Base-by-base conservation (phyloP, 92 coral and sea anemone genomes). In the Umimayanthus kanabou region DNA sequence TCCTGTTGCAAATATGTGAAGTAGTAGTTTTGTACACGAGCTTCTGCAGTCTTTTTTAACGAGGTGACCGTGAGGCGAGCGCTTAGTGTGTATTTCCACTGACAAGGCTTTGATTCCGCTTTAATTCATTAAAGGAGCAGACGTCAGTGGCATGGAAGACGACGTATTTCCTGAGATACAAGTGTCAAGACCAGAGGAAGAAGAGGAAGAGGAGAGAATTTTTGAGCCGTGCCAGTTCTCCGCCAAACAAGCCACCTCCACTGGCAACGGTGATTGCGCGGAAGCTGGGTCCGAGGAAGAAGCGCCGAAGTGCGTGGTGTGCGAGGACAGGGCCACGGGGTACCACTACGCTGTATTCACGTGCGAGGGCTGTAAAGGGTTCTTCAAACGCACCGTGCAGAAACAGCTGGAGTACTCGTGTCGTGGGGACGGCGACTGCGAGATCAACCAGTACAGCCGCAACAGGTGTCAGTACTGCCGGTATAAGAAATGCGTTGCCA, bases 271-370 rank as follows among this genome's bases (percentile, higher is more conserved):
- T 23, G 93, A 91, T 29, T 73, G 87, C 67, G 91, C 85, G 77
- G 91, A 39, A 76, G 16, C 39, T 80, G 49, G 13, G 58, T 2
- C 74, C 76, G 49, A 86, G 39, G 78, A 82, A 30, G 78, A 82
- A 30, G 15, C 39, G 26, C 94, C 72, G 47, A 90, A 85, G 37
- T 97, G 99, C 45, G 98, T 97, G 2, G 99, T 97, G 33, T 97
- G 99, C 82, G 89, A 75, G 65, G 99, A 97, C 85, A 95, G 94
- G 79, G 99, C 99, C 22, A 95, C 98, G 18, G 99, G 99, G 0
- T 97, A 97, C 85, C 99, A 97, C 81, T 97, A 97, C 89, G 98
- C 98, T 0, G 99, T 97, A 76, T 97, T 97, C 87, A 97, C 99
- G 6, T 97, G 99, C 79, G 99, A 97, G 78, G 99, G 99, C 4